These are phyloP conservation scores for Frankliniella fusca DNA, from an alignment of 2,888 invertebrate species.

Conservation along the genomic window DNA sequence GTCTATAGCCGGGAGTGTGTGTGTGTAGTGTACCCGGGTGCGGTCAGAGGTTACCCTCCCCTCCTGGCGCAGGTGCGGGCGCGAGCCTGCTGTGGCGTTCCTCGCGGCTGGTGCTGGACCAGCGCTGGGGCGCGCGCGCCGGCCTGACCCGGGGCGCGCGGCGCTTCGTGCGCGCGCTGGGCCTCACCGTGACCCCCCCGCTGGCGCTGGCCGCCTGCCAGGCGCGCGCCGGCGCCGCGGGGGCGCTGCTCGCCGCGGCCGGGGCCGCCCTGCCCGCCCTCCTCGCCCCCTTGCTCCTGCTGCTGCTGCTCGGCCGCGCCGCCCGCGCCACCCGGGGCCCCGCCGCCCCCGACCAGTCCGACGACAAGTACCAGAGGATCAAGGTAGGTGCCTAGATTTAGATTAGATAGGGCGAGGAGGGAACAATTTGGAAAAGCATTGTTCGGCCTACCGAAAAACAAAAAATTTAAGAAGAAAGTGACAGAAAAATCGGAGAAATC, in stretches of 20 bases:
- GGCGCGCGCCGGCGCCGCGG: neutral
- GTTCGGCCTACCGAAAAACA: too few relatives aligned
- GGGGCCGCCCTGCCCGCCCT: neutral
- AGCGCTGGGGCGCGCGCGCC: neutral
- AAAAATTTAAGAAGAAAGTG: too few relatives aligned
- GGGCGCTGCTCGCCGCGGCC: neutral
- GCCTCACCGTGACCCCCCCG: neutral
- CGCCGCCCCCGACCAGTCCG: neutral
- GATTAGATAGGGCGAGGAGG: too few relatives aligned
- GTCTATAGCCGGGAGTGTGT: too few relatives aligned
- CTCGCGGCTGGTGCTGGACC: neutral
- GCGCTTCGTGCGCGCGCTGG: neutral
- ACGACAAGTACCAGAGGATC: neutral
- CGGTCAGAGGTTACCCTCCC: too few relatives aligned
- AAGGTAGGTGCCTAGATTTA: too few relatives aligned
- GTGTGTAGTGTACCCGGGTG: too few relatives aligned
- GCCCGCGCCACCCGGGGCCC: neutral
- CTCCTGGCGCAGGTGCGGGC: neutral
- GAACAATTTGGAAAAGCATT: too few relatives aligned
- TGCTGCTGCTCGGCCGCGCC: neutral
- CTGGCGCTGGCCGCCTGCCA: slow-evolving; percentile 1
- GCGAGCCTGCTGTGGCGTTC: neutral
- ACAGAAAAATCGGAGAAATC: too few relatives aligned
- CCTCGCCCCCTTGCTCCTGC: neutral
- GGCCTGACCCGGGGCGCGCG: neutral